Conservation (phyloP, 2,888 invertebrate genomes). For the Scaeva pyrastri region DNA sequence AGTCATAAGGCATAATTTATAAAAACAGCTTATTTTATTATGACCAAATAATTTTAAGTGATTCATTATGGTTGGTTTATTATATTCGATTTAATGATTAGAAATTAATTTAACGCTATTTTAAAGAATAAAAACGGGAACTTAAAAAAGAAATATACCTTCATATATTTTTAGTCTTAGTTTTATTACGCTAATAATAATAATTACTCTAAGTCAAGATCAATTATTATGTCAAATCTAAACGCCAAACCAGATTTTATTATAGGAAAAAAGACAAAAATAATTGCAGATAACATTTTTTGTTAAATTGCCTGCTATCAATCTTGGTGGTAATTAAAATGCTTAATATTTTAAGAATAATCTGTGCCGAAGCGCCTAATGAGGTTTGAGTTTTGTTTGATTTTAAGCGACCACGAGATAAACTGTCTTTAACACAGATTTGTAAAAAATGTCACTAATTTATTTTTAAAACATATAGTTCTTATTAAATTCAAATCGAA, state of each 20-base stretch:
- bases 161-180: neutral
- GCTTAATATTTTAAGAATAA: too few species aligned
- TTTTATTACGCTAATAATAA: neutral
- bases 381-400: too few species aligned
- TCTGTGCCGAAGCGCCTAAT: too few species aligned
- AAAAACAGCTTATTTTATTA: slow-evolving; percentile 11
- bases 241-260: neutral
- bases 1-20: slow-evolving; percentile 31
- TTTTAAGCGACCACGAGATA: too few species aligned
- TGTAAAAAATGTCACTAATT: too few species aligned
- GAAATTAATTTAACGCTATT: neutral
- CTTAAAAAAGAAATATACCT: too few species aligned
- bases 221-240: neutral
- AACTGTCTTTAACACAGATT: too few species aligned
- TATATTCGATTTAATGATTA: slow-evolving; percentile 20
- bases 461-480: too few species aligned
- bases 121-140: neutral
- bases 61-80: slow-evolving; percentile 16
- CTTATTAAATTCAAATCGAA: too few species aligned
- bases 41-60: slow-evolving; percentile 10
- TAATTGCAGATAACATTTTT: too few species aligned
- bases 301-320: too few species aligned
- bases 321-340: too few species aligned
- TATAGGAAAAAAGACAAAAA: neutral
- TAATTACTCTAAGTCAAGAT: neutral